These are phyloP conservation scores for Euborellia annulipes DNA, from an alignment of 1,140 invertebrate species.

Conservation along the genomic window DNA sequence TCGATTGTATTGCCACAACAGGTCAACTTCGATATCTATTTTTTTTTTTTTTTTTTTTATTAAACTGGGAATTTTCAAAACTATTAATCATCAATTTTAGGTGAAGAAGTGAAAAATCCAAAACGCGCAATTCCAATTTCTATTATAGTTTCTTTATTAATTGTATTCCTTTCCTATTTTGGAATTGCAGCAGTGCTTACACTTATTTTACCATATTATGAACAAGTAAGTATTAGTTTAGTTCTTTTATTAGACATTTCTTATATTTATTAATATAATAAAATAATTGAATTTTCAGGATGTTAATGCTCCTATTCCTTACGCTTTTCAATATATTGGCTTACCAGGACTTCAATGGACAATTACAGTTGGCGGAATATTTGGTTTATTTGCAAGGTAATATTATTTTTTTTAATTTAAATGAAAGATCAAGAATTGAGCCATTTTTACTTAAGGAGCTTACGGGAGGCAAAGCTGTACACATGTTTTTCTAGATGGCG, in stretches of 20 bases:
- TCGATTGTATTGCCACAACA: slow-evolving; percentile 36
- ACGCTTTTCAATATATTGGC: slow-evolving; percentile 50
- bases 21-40: slow-evolving; percentile 41
- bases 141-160: slow-evolving; percentile 63
- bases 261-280: slow-evolving; percentile 8
- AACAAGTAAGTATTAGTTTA: slow-evolving; percentile 34
- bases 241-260: slow-evolving; percentile 7
- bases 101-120: slow-evolving; percentile 74
- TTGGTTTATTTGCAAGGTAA: slow-evolving; percentile 53
- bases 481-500: no score
- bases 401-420: slow-evolving; percentile 1
- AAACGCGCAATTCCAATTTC: slow-evolving; percentile 78
- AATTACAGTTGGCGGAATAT: slow-evolving; percentile 58
- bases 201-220: slow-evolving; percentile 77
- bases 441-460: no score
- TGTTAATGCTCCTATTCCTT: slow-evolving; percentile 48
- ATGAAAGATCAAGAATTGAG: no score
- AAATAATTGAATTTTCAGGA: slow-evolving; percentile 35
- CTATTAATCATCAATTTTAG: slow-evolving; percentile 13
- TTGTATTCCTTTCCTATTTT: slow-evolving; percentile 77
- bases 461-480: no score
- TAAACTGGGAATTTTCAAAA: not conserved
- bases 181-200: slow-evolving; percentile 74
- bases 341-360: slow-evolving; percentile 56
- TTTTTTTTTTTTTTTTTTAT: no score